Percentiles rank a stretch among this genome's conserved stretches.
These are phyloP conservation scores for Aptenodytes forsteri DNA, from an alignment of 2,113 vertebrate genomes.

Conservation along the genomic window DNA sequence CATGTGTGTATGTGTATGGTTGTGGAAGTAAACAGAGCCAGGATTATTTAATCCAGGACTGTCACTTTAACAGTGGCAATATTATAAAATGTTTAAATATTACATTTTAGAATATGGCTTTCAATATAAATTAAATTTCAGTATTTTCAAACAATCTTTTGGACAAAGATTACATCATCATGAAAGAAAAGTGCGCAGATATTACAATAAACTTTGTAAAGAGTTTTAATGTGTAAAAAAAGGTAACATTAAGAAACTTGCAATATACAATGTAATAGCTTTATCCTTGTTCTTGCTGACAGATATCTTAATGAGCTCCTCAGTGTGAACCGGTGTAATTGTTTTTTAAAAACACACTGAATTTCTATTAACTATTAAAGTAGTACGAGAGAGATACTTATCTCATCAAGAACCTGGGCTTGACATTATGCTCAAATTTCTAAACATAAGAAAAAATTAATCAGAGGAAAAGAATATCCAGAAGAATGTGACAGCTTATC, in stretches of 20 bases:
- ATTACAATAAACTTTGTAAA: not conserved
- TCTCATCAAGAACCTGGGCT: not conserved
- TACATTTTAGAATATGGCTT: not conserved
- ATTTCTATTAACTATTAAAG: not conserved
- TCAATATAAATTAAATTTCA: not conserved
- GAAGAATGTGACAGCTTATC: not conserved
- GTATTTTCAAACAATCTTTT: not conserved
- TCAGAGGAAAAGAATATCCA: not conserved
- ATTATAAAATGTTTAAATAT: not conserved
- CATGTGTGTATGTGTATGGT: accelerated
- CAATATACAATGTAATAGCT: not conserved
- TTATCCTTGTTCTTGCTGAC: constrained; percentile 2
- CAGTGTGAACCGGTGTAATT: not conserved
- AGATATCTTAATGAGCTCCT: not conserved
- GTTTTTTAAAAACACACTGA: not conserved
- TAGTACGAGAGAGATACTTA: not conserved
- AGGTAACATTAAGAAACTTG: constrained; percentile 8
- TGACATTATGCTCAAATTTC: not conserved
- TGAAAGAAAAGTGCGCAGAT: not conserved
- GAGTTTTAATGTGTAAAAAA: not conserved
- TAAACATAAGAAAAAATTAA: not conserved
- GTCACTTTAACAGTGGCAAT: not conserved
- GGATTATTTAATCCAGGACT: not conserved
- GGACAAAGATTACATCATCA: not conserved
- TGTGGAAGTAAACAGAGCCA: not conserved